Percentiles rank a stretch among this genome's conserved stretches.
Conservation (phyloP, 2,113 vertebrate species). For the Poeciliopsis turrubarensis region DNA sequence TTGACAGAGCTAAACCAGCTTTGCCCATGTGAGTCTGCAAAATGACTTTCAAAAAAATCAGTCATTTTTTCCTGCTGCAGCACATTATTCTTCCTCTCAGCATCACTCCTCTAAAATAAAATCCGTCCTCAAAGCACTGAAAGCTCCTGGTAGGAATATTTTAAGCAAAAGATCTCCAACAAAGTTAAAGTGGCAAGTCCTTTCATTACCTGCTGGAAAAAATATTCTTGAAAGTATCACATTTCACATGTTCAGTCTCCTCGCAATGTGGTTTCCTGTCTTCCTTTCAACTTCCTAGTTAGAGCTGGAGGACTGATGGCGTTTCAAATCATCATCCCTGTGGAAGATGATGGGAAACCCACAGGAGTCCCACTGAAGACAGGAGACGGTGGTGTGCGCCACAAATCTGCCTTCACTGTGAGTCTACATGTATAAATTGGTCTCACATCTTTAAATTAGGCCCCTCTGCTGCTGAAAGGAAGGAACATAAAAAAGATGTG, state of each 20-base stretch:
- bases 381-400: conserved; percentile 34
- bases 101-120: conserved; percentile 5
- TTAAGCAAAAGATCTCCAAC: conserved; percentile 25
- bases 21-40: conserved; percentile 31
- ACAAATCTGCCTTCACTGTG: conserved; percentile 27
- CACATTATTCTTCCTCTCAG: conserved; percentile 19
- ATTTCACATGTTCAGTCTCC: conserved; percentile 18
- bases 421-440: conserved; percentile 22
- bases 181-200: conserved; percentile 32
- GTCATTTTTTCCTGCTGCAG: conserved; percentile 17
- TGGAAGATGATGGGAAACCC: conserved; percentile 64
- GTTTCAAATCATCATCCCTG: conserved; percentile 49
- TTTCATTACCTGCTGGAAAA: conserved; percentile 22
- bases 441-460: conserved; percentile 42
- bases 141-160: conserved; percentile 15
- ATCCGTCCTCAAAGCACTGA: conserved; percentile 7
- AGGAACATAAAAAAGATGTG: conserved; percentile 8
- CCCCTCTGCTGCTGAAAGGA: conserved; percentile 21
- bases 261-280: conserved; percentile 10
- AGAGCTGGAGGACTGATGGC: conserved; percentile 32
- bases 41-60: conserved; percentile 51
- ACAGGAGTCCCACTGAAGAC: conserved; percentile 35
- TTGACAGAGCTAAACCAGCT: conserved; percentile 48
- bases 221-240: conserved; percentile 23
- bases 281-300: conserved; percentile 27